These are phyloP conservation scores for Cebidichthys violaceus DNA, from an alignment of 2,113 vertebrate genomes.

Conservation along the genomic window DNA sequence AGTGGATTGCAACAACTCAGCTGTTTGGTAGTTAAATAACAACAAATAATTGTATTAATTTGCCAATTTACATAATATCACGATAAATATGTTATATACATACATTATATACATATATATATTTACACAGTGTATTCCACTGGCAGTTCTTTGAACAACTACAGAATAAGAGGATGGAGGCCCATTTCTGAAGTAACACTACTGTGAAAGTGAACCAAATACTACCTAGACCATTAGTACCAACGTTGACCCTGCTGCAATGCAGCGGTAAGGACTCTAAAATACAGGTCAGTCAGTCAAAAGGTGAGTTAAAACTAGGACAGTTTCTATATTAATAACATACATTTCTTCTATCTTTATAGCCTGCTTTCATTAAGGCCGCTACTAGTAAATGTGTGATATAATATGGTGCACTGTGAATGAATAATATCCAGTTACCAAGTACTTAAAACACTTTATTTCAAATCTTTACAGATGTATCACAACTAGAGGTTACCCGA, in stretches of 20 bases:
- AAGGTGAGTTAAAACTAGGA: neutral
- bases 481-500: conserved; percentile 81
- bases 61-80: neutral
- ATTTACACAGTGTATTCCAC: neutral
- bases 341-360: neutral
- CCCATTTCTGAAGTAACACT: too few relatives aligned
- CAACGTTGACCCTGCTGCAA: too few relatives aligned
- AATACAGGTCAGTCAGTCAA: neutral
- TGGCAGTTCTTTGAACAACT: neutral
- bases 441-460: conserved; percentile 84
- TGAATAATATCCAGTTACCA: conserved; percentile 30
- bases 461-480: conserved; percentile 84
- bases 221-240: too few relatives aligned
- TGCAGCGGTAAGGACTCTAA: too few relatives aligned
- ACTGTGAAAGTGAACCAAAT: too few relatives aligned
- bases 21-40: fast-evolving
- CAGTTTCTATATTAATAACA: neutral
- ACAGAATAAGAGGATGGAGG: neutral
- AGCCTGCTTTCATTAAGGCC: neutral
- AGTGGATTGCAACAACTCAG: neutral
- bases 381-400: neutral
- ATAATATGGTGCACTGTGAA: neutral
- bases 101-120: too few relatives aligned
- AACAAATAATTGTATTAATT: neutral
- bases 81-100: neutral